These are phyloP conservation scores for Tetrao urogallus DNA, from an alignment of 2,113 vertebrate genomes.

Conservation along the genomic window DNA sequence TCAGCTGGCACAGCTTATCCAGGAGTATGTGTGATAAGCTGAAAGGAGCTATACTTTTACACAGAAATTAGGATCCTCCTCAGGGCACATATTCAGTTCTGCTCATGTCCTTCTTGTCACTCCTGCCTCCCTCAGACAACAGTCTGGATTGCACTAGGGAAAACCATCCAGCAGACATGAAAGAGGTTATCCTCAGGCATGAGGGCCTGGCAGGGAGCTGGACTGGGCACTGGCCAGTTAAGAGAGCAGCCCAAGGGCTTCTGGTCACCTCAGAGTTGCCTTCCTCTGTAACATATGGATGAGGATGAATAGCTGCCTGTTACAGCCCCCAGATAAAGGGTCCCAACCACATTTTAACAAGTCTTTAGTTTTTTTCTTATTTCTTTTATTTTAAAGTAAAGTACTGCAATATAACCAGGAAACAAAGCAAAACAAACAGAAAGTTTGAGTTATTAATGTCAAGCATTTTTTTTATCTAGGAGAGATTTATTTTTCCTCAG, in stretches of 20 bases:
- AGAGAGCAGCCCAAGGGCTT: not conserved
- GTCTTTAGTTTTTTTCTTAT: not conserved
- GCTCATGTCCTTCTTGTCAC: not conserved
- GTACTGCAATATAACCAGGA: not conserved
- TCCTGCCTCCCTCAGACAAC: not conserved
- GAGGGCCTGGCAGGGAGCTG: not conserved
- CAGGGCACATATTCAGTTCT: not conserved
- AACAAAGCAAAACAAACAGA: not conserved
- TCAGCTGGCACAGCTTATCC: not conserved
- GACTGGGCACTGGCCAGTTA: fast-evolving
- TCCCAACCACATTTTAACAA: not conserved
- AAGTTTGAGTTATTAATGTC: not conserved
- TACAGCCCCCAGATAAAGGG: fast-evolving
- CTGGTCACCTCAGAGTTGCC: not conserved
- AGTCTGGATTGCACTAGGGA: not conserved
- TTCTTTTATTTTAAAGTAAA: not conserved
- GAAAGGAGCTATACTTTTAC: not conserved
- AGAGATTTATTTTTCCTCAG: not conserved
- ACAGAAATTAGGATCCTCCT: not conserved
- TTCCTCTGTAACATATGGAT: not conserved
- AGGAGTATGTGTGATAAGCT: not conserved
- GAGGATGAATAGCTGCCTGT: not conserved
- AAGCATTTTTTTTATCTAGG: not conserved
- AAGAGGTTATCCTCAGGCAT: not conserved
- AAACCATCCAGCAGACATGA: not conserved